Evolutionary conservation across 2,888 invertebrate species (phyloP).

Genomic region (Nipponacmea schrenckii): DNA sequence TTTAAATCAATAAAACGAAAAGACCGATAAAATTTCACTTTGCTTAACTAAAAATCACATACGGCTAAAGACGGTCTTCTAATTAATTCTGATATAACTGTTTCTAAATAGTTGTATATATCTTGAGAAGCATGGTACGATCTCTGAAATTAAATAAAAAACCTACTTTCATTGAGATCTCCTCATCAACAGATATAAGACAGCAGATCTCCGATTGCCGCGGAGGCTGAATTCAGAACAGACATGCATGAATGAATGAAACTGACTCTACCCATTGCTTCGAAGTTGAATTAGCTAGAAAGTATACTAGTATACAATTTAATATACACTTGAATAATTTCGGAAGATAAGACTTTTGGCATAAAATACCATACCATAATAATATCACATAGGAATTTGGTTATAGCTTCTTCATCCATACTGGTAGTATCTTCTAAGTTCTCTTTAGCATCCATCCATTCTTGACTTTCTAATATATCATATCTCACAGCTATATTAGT

Average conservation of each 20-base stretch:
- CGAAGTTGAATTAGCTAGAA: no score
- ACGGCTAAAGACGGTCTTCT: conserved; percentile 43
- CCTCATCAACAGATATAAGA: neutral
- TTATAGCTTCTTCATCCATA: conserved; percentile 47
- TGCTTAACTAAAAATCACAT: conserved; percentile 23
- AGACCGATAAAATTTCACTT: no score
- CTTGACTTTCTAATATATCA: conserved; percentile 55
- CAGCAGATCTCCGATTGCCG: no score
- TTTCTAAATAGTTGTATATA: conserved; percentile 35
- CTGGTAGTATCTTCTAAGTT: conserved; percentile 48
- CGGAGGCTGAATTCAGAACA: neutral
- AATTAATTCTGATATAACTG: conserved; percentile 37
- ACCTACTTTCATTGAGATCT: neutral
- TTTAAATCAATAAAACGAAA: no score
- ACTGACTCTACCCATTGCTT: no score
- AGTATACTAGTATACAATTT: no score
- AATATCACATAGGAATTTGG: conserved; percentile 49
- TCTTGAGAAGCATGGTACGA: conserved; percentile 36
- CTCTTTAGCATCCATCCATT: conserved; percentile 61
- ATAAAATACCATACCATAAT: conserved; percentile 57
- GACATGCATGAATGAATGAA: no score
- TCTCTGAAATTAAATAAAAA: conserved; percentile 33
- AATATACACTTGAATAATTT: no score
- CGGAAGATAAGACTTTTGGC: no score
- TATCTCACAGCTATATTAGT: conserved; percentile 53